A percentile compares a stretch with the other conserved stretches of the same genome.
Conservation (phyloP, 1,140 invertebrate genomes). For the Drosophila seguyi region DNA sequence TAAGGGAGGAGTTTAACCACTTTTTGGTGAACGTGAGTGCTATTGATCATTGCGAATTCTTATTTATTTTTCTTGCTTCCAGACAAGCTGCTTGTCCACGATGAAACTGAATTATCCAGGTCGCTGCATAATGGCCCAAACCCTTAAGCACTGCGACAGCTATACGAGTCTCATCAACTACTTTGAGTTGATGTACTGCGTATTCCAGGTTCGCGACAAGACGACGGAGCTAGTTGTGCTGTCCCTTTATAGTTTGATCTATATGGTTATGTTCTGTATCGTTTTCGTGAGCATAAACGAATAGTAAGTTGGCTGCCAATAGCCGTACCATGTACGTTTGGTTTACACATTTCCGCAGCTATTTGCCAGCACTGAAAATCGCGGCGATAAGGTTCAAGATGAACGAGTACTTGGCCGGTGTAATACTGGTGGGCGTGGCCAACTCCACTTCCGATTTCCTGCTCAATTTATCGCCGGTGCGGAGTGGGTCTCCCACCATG, state of each 20-base stretch:
- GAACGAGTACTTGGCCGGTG: conserved; percentile 61
- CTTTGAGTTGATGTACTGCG: conserved; percentile 59
- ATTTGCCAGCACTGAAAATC: conserved; percentile 49
- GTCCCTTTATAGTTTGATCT: not conserved
- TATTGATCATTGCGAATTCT: not conserved
- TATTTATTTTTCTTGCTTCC: not conserved
- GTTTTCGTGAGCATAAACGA: conserved; percentile 26
- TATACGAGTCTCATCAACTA: conserved; percentile 49
- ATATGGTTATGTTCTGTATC: conserved; percentile 11
- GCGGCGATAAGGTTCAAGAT: conserved; percentile 26
- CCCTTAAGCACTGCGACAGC: conserved; percentile 15
- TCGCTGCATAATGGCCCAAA: conserved; percentile 41
- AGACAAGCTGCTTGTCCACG: conserved; percentile 51
- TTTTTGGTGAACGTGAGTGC: conserved; percentile 1
- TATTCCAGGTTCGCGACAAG: conserved; percentile 11
- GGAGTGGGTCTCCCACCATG: conserved; percentile 3
- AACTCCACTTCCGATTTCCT: conserved; percentile 48
- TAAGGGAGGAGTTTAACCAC: not conserved
- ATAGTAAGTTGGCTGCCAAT: conserved; percentile 32
- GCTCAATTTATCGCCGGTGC: conserved; percentile 41
- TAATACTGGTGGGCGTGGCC: conserved; percentile 36
- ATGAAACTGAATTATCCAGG: conserved; percentile 16
- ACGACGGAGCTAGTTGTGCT: conserved; percentile 3
- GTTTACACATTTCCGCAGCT: not conserved
- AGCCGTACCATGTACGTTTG: not conserved